Evolutionary conservation across 2,113 vertebrate species (phyloP).

Genomic region (Rhinichthys klamathensis): DNA sequence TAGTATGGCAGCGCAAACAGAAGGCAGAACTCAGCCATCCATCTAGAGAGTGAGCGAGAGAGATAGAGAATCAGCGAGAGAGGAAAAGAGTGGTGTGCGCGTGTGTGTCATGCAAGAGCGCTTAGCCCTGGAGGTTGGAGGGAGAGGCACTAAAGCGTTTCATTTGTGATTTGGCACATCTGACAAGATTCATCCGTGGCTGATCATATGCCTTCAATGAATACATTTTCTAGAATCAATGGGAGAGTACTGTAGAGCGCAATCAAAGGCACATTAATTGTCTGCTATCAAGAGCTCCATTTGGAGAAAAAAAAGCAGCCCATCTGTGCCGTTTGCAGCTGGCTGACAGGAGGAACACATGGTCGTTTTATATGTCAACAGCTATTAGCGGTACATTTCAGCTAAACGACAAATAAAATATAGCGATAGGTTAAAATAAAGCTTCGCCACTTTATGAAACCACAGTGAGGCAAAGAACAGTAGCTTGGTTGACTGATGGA

Average conservation of each 20-base stretch:
- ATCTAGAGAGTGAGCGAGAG: conserved; percentile 38
- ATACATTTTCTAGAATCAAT: conserved; percentile 40
- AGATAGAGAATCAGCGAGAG: conserved; percentile 11
- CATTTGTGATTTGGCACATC: conserved; percentile 47
- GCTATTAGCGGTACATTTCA: conserved; percentile 51
- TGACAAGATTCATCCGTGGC: conserved; percentile 41
- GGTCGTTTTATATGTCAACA: conserved; percentile 50
- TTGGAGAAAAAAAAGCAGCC: conserved; percentile 33
- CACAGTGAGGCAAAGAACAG: conserved; percentile 35
- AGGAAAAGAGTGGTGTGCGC: conserved; percentile 4
- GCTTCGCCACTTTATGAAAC: neutral
- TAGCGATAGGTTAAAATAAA: conserved; percentile 38
- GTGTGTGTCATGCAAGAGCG: conserved; percentile 48
- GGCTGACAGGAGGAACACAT: conserved; percentile 46
- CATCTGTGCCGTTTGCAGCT: conserved; percentile 52
- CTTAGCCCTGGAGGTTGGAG: conserved; percentile 41
- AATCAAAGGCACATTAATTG: conserved; percentile 50
- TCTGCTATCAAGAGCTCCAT: conserved; percentile 44
- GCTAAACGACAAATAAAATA: conserved; percentile 43
- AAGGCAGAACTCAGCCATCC: conserved; percentile 64
- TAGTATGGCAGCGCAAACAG: conserved; percentile 72
- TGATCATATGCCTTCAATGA: conserved; percentile 41
- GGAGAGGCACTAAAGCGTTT: conserved; percentile 46
- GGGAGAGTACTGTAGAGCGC: conserved; percentile 40
- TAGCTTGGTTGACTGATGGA: conserved; percentile 28